These are phyloP conservation scores for Calliphora vicina DNA, from an alignment of 1,140 invertebrate genomes.

Conservation along the genomic window DNA sequence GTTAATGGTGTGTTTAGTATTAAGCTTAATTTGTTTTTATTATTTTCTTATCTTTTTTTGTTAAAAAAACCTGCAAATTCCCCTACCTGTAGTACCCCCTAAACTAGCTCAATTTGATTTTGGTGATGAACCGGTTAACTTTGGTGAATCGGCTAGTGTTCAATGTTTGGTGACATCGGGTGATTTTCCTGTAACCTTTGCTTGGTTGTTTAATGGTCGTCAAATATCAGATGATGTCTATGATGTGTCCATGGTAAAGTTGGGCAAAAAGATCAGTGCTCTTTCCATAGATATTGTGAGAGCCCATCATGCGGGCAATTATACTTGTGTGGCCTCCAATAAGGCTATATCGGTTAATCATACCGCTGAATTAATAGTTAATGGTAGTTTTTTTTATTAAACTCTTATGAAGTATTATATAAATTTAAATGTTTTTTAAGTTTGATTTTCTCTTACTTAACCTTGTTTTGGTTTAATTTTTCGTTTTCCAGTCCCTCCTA, in stretches of 20 bases:
- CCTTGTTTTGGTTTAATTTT: neutral
- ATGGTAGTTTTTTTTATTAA: conserved; percentile 67
- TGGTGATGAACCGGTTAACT: conserved; percentile 72
- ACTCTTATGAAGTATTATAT: too few relatives aligned
- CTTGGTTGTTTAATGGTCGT: conserved; percentile 66
- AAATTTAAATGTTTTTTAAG: conserved; percentile 64
- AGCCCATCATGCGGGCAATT: conserved; percentile 75
- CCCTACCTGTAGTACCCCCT: conserved; percentile 68
- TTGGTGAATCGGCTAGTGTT: conserved; percentile 75
- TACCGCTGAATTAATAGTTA: conserved; percentile 73
- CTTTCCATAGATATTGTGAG: conserved; percentile 61
- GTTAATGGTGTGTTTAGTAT: conserved; percentile 70
- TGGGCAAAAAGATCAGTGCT: conserved; percentile 57
- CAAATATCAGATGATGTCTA: conserved; percentile 68
- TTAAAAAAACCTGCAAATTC: neutral
- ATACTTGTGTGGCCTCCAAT: conserved; percentile 79
- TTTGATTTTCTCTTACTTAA: conserved; percentile 14
- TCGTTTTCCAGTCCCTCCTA: conserved; percentile 71
- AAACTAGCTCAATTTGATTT: conserved; percentile 74
- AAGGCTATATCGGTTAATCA: conserved; percentile 73
- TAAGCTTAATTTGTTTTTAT: neutral
- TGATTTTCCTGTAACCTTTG: conserved; percentile 77
- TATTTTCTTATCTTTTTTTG: conserved; percentile 39
- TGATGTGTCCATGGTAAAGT: conserved; percentile 58
- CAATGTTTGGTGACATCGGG: conserved; percentile 79